These are phyloP conservation scores for Ifrita kowaldi DNA, from an alignment of 2,113 vertebrate species.

Conservation along the genomic window DNA sequence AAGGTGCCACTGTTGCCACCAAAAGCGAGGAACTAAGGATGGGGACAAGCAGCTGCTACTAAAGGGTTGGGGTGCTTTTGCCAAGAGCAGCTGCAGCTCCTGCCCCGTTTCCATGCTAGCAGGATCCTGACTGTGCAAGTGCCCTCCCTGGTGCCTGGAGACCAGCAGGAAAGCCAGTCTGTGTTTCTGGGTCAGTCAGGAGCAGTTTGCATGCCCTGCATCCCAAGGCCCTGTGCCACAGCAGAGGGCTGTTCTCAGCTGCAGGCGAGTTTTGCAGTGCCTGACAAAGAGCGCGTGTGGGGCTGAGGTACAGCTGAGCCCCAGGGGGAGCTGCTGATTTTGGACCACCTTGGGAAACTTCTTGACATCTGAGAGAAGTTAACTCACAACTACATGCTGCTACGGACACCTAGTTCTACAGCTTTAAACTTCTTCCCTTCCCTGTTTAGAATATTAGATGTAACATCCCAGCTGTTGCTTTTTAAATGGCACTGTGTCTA, in stretches of 20 bases:
- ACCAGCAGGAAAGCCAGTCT: background rate
- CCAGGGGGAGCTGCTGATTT: background rate
- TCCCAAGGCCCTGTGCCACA: background rate
- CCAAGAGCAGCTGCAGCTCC: background rate
- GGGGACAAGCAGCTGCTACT: background rate
- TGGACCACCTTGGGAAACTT: background rate
- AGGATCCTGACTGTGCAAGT: background rate
- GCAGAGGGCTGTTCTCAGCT: background rate
- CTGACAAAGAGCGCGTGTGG: background rate
- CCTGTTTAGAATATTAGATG: background rate
- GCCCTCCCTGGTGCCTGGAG: background rate
- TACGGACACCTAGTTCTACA: background rate
- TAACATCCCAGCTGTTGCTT: background rate
- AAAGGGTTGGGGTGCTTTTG: background rate
- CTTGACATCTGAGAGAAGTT: background rate
- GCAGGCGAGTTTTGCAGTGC: fast-evolving
- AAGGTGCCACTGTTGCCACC: slow-evolving; percentile 23
- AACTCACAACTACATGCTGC: slow-evolving; percentile 32
- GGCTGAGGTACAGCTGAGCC: background rate
- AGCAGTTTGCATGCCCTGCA: background rate
- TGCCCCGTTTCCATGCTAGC: background rate
- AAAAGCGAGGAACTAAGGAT: background rate
- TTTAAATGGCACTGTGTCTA: background rate
- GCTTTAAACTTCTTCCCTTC: background rate
- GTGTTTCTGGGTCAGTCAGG: background rate